Evolutionary conservation across 2,888 invertebrate genomes (phyloP), one percentile per base, ranked within the genome.

Genomic region (Caenorhabditis imperialis): DNA sequence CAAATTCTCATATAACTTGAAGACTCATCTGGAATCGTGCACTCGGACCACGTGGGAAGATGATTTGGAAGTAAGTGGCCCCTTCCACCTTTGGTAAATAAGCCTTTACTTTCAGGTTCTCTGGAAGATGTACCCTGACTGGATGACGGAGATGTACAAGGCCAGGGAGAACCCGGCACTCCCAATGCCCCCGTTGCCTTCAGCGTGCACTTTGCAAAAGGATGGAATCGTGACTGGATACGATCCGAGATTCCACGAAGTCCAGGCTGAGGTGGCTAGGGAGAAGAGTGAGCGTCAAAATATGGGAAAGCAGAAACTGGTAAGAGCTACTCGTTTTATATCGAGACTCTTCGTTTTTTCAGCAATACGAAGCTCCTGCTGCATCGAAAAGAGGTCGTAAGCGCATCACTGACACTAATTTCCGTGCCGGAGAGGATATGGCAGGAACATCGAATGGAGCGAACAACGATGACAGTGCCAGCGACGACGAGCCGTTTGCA

Each of bases 1-100:
- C 23, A 60, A 50, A 20, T 50, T 42, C 23, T n/a, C 22, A 3
- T 60, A 42, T 50, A 60, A 60, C 14, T 8, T 60, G 40, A 42
- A 20, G 3, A 3, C 10, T 0, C 60, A 60, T 42, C 18, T 63
- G 30, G 20, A n/a, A 2, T 47, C 27, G 8, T 63, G 63, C 30
- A 5, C 3, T 2, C 16, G 33, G 16, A 20, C n/a, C 1, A 10
- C n/a, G 25, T 48, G 8, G 27, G 20, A 22, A 8, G 18, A 60
- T 22, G 12, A n/a, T 6, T 8, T 3, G 47, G 18, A 5, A 4
- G 16, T 42, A 5, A 7, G n/a, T 38, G n/a, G n/a, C n/a, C n/a
- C n/a, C n/a, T n/a, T n/a, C n/a, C n/a, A n/a, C n/a, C n/a, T n/a
- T n/a, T n/a, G n/a, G n/a, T n/a, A n/a, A n/a, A n/a, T n/a, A n/a